phyloP scores from a whole-genome alignment of 2,113 vertebrate genomes.

The Indri indri region DNA sequence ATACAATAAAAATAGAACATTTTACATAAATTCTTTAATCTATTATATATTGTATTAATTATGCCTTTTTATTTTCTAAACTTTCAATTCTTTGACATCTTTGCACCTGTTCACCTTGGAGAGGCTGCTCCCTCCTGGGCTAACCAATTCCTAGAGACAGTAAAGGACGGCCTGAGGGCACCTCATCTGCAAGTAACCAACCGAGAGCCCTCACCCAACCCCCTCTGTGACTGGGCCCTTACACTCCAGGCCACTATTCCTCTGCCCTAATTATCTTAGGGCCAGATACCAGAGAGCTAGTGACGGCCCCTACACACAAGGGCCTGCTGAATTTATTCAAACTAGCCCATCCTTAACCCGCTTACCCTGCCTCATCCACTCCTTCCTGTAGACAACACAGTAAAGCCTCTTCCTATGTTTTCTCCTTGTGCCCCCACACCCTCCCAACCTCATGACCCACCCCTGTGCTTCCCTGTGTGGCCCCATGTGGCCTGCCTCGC shows the following conservation, averaged over 20 bases:
- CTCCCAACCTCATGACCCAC: neutral
- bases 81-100: neutral
- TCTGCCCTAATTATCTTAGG: too few relatives aligned
- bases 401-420: too few relatives aligned
- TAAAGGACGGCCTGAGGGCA: neutral
- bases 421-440: too few relatives aligned
- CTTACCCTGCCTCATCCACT: rapidly evolving
- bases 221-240: neutral
- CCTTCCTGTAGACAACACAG: neutral
- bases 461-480: rapidly evolving
- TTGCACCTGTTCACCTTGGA: neutral
- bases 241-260: neutral
- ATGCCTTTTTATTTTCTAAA: neutral
- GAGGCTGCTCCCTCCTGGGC: rapidly evolving
- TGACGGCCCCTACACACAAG: neutral
- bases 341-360: neutral
- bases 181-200: neutral
- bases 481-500: rapidly evolving
- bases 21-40: neutral
- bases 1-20: neutral
- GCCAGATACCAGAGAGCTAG: neutral
- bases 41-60: too few relatives aligned
- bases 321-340: neutral
- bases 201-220: neutral
- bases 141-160: neutral